Conservation (phyloP, 2,797 vertebrate species). For the Gymnothorax javanicus region DNA sequence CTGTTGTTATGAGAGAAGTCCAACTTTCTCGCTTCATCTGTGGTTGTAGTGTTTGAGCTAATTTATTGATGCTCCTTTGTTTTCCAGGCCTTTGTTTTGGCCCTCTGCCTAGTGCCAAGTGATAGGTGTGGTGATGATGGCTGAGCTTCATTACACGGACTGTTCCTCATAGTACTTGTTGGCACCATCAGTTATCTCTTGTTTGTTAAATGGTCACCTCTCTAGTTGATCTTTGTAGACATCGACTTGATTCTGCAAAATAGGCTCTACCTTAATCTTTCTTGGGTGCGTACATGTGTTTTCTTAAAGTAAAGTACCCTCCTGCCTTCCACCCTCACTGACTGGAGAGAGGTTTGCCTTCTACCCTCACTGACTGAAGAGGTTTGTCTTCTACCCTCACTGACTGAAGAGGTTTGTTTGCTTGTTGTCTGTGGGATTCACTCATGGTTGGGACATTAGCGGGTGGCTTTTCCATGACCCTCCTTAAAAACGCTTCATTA, state of each 20-base stretch:
- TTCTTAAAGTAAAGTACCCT: neutral
- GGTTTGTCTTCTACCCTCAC: too few species aligned
- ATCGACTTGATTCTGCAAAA: neutral
- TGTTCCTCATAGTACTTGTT: neutral
- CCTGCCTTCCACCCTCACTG: neutral
- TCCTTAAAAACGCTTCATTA: neutral
- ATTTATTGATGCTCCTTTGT: neutral
- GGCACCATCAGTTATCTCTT: neutral
- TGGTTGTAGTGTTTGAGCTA: too few species aligned
- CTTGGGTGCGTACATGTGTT: neutral
- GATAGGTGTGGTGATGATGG: neutral
- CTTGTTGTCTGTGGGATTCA: neutral
- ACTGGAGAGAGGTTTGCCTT: neutral
- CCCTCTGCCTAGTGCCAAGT: neutral
- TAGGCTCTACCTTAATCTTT: neutral
- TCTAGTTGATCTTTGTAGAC: neutral
- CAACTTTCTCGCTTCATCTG: too few species aligned
- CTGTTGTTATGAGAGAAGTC: too few species aligned
- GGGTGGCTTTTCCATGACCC: neutral
- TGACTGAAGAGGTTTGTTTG: neutral
- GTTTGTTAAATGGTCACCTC: neutral
- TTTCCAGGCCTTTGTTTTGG: neutral
- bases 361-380: neutral
- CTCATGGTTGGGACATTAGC: neutral
- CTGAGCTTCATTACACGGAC: neutral